These are phyloP conservation scores for Pyralis farinalis DNA, from an alignment of 2,888 invertebrate species.

Conservation along the genomic window DNA sequence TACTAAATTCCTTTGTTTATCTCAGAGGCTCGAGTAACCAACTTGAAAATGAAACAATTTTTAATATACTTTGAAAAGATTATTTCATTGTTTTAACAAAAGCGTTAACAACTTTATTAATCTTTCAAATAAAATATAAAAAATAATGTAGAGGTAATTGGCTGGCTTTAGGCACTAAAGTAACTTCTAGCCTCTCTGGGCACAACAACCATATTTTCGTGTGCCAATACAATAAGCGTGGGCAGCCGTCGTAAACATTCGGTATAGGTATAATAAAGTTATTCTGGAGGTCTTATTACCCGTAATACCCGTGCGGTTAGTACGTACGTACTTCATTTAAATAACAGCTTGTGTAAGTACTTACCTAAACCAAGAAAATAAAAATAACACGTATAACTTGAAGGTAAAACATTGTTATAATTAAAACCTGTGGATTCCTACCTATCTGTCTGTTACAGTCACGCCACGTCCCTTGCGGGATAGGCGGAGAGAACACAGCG, in stretches of 20 bases:
- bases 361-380: not conserved
- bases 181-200: no score
- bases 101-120: no score
- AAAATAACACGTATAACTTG: not conserved
- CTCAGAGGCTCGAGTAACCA: no score
- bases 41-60: no score
- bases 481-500: no score
- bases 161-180: not conserved
- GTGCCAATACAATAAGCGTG: constrained; percentile 39
- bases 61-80: no score
- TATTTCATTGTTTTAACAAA: no score
- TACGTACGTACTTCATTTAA: not conserved
- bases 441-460: no score
- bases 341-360: not conserved
- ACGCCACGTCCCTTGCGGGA: no score
- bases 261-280: constrained; percentile 53
- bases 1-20: no score
- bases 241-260: constrained; percentile 52
- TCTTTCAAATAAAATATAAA: not conserved
- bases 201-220: constrained; percentile 39
- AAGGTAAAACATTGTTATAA: no score
- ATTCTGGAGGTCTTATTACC: constrained; percentile 24
- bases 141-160: not conserved
- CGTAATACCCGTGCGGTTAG: not conserved
- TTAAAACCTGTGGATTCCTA: no score